These are phyloP conservation scores for Fulmarus glacialis DNA, from an alignment of 2,113 vertebrate species.

Conservation along the genomic window DNA sequence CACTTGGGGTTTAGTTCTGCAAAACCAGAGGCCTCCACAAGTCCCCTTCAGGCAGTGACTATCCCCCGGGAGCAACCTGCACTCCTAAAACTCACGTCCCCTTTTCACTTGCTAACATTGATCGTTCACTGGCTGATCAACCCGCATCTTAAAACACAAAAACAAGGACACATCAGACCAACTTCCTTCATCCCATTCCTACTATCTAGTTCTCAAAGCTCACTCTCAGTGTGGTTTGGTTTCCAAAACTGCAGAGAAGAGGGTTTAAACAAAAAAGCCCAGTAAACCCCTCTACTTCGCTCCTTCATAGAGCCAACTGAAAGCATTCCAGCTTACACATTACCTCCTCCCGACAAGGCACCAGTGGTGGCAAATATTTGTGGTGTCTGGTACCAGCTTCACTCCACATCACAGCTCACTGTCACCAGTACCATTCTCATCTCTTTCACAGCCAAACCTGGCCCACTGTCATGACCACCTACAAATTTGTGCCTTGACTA, in stretches of 20 bases:
- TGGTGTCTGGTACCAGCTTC: background rate
- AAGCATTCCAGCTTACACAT: accelerated
- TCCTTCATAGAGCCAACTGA: background rate
- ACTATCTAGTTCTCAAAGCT: background rate
- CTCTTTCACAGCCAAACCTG: background rate
- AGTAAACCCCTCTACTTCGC: background rate
- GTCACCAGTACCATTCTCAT: background rate
- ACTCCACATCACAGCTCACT: background rate
- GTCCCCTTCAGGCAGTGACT: background rate
- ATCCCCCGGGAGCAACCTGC: background rate
- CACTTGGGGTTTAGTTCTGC: background rate
- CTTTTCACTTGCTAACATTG: accelerated
- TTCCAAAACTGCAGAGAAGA: background rate
- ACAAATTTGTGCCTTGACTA: too few relatives aligned
- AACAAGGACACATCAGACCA: background rate
- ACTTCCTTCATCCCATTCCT: background rate
- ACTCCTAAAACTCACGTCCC: background rate
- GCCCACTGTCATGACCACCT: background rate
- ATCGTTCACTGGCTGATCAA: too few relatives aligned
- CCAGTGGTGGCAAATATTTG: background rate
- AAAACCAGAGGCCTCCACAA: background rate
- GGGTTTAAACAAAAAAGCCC: background rate
- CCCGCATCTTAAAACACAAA: background rate
- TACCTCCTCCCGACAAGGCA: accelerated
- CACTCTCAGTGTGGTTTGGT: background rate